Base-by-base conservation (phyloP, 2,797 vertebrate species). In the Danio choprae region DNA sequence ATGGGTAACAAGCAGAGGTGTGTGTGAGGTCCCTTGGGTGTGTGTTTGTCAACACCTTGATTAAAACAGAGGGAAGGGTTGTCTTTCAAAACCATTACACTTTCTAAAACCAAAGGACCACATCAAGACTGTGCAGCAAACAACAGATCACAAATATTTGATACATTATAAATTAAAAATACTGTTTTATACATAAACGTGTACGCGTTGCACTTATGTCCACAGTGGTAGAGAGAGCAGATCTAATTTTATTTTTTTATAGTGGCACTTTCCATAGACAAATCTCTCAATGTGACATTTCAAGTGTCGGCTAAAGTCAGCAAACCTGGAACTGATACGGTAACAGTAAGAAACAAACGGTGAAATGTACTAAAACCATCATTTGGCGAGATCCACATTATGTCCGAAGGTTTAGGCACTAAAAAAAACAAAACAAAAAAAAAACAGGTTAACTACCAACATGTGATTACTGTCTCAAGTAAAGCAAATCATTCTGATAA, bases 91-190 rank as follows among this genome's bases (percentile, higher is more conserved):
- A 36, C 43, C 59, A 80, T 36, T 29, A 64, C 53, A 75, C 60
- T 77, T 81, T 81, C 72, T 86, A 84, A 36, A 80, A 81, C 80
- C 84, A 86, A 84, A 86, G 75, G 77, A 85, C 77, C 79, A 85
- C 77, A 74, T 77, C 29, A 82, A 85, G 84, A 86, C 85, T 50
- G 85, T 71, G 87, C 91, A 87, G 90, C 77, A 92, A 78, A 89
- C 84, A 74, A 86, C 81, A 90, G 92, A 92, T 95, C 94, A 96
- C 94, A 94, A 95, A 96, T 93, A 96, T 93, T 93, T 91, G 86
- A 91, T 92, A 94, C 93, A 95, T 94, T 95, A 97, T 96, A 97
- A 98, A 96, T 97, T 96, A 96, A 91, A 95, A 98, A 97, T 96
- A 98, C 96, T 96, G 96, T 93, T 95, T 94, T 93, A 94, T 94